Conservation (phyloP, 2,888 invertebrate genomes). For the Parnassius mnemosyne region DNA sequence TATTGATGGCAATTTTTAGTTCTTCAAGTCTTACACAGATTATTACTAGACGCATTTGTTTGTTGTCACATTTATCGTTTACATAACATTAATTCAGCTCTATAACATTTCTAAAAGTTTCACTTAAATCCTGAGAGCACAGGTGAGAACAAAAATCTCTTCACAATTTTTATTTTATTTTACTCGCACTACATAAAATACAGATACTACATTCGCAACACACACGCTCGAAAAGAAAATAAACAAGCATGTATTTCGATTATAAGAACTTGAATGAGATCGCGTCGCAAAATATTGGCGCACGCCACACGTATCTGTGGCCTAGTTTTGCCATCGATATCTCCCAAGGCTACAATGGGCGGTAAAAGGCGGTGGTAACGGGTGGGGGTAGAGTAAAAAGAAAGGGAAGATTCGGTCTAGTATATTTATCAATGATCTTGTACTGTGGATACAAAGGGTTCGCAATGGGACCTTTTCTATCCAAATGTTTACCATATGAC, state of each 20-base stretch:
- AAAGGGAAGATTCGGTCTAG: constrained; percentile 9
- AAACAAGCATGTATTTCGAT: constrained; percentile 36
- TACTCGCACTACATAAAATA: neutral
- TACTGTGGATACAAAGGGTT: constrained; percentile 8
- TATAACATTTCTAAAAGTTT: too few species aligned
- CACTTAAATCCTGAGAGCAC: neutral
- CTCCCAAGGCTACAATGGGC: constrained; percentile 46
- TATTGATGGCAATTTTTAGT: too few species aligned
- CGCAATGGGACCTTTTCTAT: constrained; percentile 12
- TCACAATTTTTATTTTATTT: constrained; percentile 1
- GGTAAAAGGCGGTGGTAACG: neutral
- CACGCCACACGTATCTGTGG: constrained; percentile 44
- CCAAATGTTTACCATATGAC: constrained; percentile 13
- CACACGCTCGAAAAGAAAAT: constrained; percentile 25
- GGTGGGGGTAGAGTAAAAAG: constrained; percentile 26
- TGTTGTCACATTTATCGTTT: neutral
- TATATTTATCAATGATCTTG: constrained; percentile 22
- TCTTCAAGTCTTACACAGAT: too few species aligned
- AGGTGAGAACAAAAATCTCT: neutral
- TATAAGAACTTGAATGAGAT: constrained; percentile 41
- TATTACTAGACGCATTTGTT: neutral
- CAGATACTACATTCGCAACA: constrained; percentile 5
- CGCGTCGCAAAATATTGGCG: constrained; percentile 41
- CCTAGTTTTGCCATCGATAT: constrained; percentile 53
- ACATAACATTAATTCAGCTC: neutral